Conservation (phyloP, 2,113 vertebrate species). For the Onychorhynchus coronatus region DNA sequence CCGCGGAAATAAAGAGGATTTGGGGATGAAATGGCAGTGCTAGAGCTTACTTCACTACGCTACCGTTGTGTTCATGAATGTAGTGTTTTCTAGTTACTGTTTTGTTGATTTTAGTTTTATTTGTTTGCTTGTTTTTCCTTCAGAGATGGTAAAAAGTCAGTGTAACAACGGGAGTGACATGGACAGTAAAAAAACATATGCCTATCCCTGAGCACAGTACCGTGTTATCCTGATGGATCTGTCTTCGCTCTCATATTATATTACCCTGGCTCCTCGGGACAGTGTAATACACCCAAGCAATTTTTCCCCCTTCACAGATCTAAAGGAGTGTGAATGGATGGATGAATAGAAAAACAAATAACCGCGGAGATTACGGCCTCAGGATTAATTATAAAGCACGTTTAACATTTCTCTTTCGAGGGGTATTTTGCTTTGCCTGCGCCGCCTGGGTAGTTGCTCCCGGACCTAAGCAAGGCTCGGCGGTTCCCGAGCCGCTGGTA, state of each 20-base stretch:
- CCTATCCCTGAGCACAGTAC: neutral
- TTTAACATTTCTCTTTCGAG: conserved; percentile 9
- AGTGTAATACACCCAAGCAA: neutral
- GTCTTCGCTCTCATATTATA: conserved; percentile 8
- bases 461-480: neutral
- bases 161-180: neutral
- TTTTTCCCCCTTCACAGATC: neutral
- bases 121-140: neutral
- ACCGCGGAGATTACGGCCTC: conserved; percentile 8
- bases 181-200: neutral
- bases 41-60: neutral
- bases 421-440: neutral
- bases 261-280: conserved; percentile 10
- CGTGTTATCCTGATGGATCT: conserved; percentile 23
- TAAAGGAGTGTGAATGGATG: conserved; percentile 47
- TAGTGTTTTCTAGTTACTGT: neutral
- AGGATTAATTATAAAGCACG: conserved; percentile 9
- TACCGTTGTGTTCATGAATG: neutral
- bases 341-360: conserved; percentile 52
- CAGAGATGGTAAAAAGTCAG: neutral
- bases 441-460: neutral
- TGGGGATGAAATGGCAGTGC: neutral
- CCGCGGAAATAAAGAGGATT: neutral
- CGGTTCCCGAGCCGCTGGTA: neutral
- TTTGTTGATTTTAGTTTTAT: neutral